Evolutionary conservation across 2,888 invertebrate genomes (phyloP), one percentile per base, ranked within the genome.

Genomic region (Taenaris catops): DNA sequence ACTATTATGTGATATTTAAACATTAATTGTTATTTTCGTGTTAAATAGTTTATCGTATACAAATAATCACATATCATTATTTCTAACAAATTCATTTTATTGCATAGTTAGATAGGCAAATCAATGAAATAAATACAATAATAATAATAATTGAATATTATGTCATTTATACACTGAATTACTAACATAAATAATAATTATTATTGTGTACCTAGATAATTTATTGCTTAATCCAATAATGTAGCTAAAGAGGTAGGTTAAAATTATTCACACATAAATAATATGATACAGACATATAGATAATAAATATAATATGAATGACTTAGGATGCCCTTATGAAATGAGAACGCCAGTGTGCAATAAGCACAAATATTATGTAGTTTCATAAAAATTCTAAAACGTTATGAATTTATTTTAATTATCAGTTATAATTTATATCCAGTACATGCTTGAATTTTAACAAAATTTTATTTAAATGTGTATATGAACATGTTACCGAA

Each of bases 1-100:
- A 83, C 78, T 78, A 81, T 75, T 81, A 81, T 78, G 80, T 83
- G 80, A 83, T 84, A 81, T 80, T 79, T 78, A 73, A 64, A 68
- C 69, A 67, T 57, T 64, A 56, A 62, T 67, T 71, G 71, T 79
- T 79, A 74, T 69, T 71, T 79, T 71, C 66, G 76, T 70, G 68
- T 72, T 74, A 54, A 65, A 70, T 70, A 70, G 63, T 68, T 71
- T 70, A 66, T 68, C 61, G 49, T 74, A 75, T 65, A 73, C 63
- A 71, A 64, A 58, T 76, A 74, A 73, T 58, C 73, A 79, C 83
- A 81, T 84, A 83, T 84, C 81, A 83, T 80, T 76, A 72, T 72
- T 71, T 70, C 63, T 75, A 76, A 75, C 67, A 64, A 41, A 8
- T 37, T 42, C 35, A 40, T 41, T 42, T 40, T 40, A 40, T 40